Base-by-base conservation (phyloP, 2,888 invertebrate species). In the Ashinkailepas kermadecensis region DNA sequence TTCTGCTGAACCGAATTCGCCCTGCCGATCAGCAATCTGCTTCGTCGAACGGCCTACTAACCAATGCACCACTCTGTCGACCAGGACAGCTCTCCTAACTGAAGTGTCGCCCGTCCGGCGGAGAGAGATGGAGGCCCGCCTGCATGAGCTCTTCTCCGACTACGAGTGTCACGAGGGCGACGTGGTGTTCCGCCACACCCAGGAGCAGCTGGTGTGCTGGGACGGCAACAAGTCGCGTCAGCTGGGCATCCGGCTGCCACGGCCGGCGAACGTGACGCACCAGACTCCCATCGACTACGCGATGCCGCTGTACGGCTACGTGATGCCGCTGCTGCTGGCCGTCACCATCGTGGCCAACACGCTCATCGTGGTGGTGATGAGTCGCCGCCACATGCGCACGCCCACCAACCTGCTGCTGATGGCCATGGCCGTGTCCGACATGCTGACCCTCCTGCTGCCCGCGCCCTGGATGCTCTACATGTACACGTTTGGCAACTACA, bases 341-440 rank as follows among this genome's bases (percentile, higher is more conserved):
- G 91, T 96, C 58, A 97, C 96, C 0, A 92, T 95, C n/a, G 91
- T 96, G 7, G 94, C 95, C 79, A 97, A 97, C 88, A 93, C 95
- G 0, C 89, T 97, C 15, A 95, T 97, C 84, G 95, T 96, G 21
- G 91, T 96, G 64, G 96, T 97, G 0, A 90, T 97, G 62, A 93
- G 95, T 82, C 94, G 95, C 85, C 90, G 93, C 64, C 95, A 96
- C 88, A 97, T 97, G 97, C 88, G 94, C 58, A 94, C 95, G 0
- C 95, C 96, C 0, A 96, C 96, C 10, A 96, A 96, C 88, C 91
- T 93, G 21, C 94, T 96, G 0, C 90, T 97, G 6, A 93, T 95
- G 91, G 94, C 94, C 23, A 97, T 97, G 96, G 97, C 97, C 0
- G 90, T 97, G 9, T 95, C 95, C 85, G 97, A 97, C 88, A 94